These are phyloP conservation scores for Willisornis vidua DNA, from an alignment of 2,113 vertebrate species.

Conservation along the genomic window DNA sequence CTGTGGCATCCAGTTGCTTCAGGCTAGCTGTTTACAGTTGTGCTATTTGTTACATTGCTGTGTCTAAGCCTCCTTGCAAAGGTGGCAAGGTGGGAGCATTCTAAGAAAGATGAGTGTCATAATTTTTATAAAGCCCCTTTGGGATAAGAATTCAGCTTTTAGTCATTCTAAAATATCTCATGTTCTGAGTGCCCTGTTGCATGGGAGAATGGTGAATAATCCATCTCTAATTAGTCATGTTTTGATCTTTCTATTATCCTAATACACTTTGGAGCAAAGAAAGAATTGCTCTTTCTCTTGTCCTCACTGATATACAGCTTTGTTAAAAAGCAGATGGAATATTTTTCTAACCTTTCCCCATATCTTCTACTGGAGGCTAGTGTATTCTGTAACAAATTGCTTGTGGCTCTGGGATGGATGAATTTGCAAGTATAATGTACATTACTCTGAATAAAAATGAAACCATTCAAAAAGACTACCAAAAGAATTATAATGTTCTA, in stretches of 20 bases:
- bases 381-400: not conserved
- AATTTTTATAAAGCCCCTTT: accelerated
- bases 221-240: not conserved
- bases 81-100: not conserved
- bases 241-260: not conserved
- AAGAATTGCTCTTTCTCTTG: not conserved
- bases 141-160: not conserved
- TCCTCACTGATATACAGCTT: not conserved
- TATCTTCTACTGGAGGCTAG: not conserved
- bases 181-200: not conserved
- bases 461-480: not conserved
- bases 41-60: not conserved
- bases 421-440: not conserved
- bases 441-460: not conserved
- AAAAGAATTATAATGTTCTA: not conserved
- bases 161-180: not conserved
- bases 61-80: not conserved
- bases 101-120: not conserved
- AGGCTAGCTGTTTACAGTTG: not conserved
- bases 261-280: not conserved
- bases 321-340: not conserved
- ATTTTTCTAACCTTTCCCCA: not conserved
- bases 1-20: not conserved
- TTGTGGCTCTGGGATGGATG: not conserved
- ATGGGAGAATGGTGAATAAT: not conserved